These are phyloP conservation scores for Xylota segnis DNA, from an alignment of 2,888 invertebrate species.

Conservation along the genomic window DNA sequence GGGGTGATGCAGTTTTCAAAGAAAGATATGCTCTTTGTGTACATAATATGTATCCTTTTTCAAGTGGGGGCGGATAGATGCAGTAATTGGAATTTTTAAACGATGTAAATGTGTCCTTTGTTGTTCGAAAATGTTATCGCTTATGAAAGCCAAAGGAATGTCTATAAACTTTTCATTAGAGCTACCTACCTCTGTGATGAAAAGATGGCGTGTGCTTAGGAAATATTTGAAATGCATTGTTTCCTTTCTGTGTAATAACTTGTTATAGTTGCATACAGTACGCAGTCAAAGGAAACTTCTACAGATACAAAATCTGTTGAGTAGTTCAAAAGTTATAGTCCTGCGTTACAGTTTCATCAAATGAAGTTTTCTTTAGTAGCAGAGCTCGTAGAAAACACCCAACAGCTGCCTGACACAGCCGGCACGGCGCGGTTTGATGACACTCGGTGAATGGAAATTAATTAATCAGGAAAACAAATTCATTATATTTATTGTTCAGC, in stretches of 20 bases:
- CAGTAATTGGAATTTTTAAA: constrained; percentile 57
- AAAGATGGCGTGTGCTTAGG: constrained; percentile 6
- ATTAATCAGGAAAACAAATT: constrained; percentile 1
- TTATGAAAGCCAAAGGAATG: constrained; percentile 43
- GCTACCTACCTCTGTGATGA: constrained; percentile 29
- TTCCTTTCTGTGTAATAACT: background rate
- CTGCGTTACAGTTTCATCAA: background rate
- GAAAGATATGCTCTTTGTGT: constrained; percentile 42
- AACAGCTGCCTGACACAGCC: background rate
- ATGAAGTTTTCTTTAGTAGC: background rate
- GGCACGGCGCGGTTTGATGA: background rate
- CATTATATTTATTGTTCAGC: constrained; percentile 1
- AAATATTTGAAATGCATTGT: constrained; percentile 5
- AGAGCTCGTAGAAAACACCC: background rate
- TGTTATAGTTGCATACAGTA: background rate
- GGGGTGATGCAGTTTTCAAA: constrained; percentile 34
- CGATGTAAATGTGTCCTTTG: constrained; percentile 61
- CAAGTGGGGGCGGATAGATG: constrained; percentile 17
- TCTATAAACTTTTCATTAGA: constrained; percentile 32
- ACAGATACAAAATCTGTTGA: background rate
- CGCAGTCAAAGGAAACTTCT: background rate
- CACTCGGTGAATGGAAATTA: constrained; percentile 5
- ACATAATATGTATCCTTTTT: constrained; percentile 33
- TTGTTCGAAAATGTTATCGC: constrained; percentile 35
- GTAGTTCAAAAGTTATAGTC: background rate